A percentile compares a stretch with the other conserved stretches of the same genome.
These are phyloP conservation scores for Pammene aurita DNA, from an alignment of 2,888 invertebrate genomes.

Conservation along the genomic window DNA sequence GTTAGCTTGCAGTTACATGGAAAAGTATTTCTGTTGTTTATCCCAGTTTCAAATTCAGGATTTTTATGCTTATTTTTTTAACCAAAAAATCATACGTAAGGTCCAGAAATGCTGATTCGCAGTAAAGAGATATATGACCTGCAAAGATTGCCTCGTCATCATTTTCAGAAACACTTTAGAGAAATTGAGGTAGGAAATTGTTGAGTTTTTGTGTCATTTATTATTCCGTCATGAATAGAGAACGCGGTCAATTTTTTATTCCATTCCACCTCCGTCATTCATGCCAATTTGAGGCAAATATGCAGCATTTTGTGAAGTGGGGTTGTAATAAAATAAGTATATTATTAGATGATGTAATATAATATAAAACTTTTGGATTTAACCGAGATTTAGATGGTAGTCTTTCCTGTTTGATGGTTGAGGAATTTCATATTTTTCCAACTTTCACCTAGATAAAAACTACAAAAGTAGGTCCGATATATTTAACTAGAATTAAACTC, in stretches of 20 bases:
- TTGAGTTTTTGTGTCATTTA: constrained; percentile 37
- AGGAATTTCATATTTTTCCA: too few species aligned
- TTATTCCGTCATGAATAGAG: constrained; percentile 37
- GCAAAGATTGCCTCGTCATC: constrained; percentile 32
- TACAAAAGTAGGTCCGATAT: too few species aligned
- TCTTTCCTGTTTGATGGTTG: too few species aligned
- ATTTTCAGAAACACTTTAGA: constrained; percentile 26
- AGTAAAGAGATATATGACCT: constrained; percentile 12
- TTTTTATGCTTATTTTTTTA: neutral
- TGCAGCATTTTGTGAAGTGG: neutral
- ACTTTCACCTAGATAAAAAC: too few species aligned
- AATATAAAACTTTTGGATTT: too few species aligned
- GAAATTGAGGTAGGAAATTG: constrained; percentile 38
- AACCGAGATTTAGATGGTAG: too few species aligned
- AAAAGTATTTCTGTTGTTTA: neutral
- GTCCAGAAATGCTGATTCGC: constrained; percentile 11
- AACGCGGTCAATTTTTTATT: constrained; percentile 36
- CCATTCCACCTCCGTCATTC: constrained; percentile 15
- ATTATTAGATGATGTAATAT: neutral
- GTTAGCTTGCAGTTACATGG: neutral
- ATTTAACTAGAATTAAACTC: too few species aligned
- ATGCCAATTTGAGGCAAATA: constrained; percentile 18
- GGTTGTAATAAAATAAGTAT: neutral
- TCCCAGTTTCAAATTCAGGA: too few species aligned
- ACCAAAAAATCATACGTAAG: neutral